Conservation (phyloP, 2,888 invertebrate species). For the Smittia aterrima region DNA sequence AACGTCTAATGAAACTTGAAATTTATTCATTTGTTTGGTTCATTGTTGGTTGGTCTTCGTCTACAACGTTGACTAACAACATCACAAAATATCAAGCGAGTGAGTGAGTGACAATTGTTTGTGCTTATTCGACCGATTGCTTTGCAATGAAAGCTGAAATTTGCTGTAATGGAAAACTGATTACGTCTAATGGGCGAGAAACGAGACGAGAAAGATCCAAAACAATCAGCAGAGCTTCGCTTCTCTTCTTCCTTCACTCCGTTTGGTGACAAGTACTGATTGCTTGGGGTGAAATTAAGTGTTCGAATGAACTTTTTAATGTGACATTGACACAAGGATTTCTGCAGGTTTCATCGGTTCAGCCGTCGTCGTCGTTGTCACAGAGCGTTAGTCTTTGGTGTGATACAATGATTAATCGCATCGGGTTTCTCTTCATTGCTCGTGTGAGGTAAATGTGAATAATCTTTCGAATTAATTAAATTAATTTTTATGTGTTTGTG, state of each 20-base stretch:
- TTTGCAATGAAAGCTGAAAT: not conserved
- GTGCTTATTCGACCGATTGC: not conserved
- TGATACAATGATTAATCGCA: constrained; percentile 2
- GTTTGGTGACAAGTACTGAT: not conserved
- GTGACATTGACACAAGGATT: too few relatives aligned
- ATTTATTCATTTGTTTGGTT: constrained; percentile 37
- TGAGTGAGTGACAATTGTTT: not conserved
- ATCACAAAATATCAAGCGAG: not conserved
- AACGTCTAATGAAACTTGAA: not conserved
- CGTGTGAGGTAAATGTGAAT: not conserved
- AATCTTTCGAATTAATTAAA: not conserved
- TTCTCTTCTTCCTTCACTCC: too few relatives aligned
- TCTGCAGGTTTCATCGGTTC: too few relatives aligned
- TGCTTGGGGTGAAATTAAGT: not conserved
- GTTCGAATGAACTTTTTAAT: too few relatives aligned
- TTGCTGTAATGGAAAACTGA: constrained; percentile 40
- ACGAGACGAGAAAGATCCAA: not conserved
- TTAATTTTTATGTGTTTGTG: constrained; percentile 14
- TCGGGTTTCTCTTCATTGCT: too few relatives aligned
- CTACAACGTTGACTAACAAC: not conserved
- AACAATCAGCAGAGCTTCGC: not conserved
- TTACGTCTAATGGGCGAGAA: constrained; percentile 12
- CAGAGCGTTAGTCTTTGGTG: not conserved
- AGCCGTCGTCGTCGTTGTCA: not conserved
- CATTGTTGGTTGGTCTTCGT: too few relatives aligned